These are phyloP conservation scores for Zaprionus ghesquierei DNA, from an alignment of 1,140 invertebrate species.

Conservation along the genomic window DNA sequence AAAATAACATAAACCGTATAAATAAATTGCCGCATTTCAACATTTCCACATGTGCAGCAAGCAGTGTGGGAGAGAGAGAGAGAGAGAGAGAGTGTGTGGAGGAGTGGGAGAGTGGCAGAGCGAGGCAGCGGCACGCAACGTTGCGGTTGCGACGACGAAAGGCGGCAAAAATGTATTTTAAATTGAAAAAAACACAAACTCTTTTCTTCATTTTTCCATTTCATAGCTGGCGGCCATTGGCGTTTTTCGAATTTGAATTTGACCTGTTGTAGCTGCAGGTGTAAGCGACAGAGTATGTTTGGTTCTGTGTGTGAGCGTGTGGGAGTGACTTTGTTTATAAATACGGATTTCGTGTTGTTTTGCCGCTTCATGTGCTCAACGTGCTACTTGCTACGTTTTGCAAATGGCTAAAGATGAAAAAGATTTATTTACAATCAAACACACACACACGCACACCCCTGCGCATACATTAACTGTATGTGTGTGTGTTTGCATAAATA, in stretches of 20 bases:
- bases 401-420: slow-evolving; percentile 47
- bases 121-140: slow-evolving; percentile 23
- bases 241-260: slow-evolving; percentile 9
- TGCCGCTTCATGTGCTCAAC: slow-evolving; percentile 36
- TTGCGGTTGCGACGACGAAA: slow-evolving; percentile 30
- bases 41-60: slow-evolving; percentile 45
- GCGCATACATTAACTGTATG: slow-evolving; percentile 45
- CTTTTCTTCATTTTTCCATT: not conserved
- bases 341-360: slow-evolving; percentile 29
- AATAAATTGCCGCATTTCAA: slow-evolving; percentile 48
- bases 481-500: slow-evolving; percentile 45
- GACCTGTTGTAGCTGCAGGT: slow-evolving; percentile 27
- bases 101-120: too few relatives aligned
- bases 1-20: slow-evolving; percentile 48
- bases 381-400: slow-evolving; percentile 52
- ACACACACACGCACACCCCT: slow-evolving; percentile 13
- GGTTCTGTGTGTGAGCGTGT: slow-evolving; percentile 3
- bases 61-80: not conserved
- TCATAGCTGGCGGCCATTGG: slow-evolving; percentile 14
- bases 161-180: slow-evolving; percentile 39
- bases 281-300: not conserved
- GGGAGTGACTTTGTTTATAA: slow-evolving; percentile 64
- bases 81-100: not conserved
- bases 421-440: slow-evolving; percentile 69
- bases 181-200: slow-evolving; percentile 21